Conservation (phyloP, 2,113 vertebrate genomes). For the Phalacrocorax pelagicus region DNA sequence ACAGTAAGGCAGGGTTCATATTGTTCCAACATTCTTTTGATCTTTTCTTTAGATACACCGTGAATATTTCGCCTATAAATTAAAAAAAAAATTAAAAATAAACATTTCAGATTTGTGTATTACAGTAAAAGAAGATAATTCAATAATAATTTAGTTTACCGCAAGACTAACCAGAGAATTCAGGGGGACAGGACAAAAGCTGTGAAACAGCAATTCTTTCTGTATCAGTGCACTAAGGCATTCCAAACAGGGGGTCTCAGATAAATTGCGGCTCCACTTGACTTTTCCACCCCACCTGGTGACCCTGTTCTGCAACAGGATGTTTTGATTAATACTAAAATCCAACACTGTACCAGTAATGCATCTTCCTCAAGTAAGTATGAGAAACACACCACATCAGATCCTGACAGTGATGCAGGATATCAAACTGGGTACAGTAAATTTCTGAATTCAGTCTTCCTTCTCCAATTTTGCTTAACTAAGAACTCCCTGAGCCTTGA, state of each 20-base stretch:
- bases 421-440: background rate
- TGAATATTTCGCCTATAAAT: slow-evolving; percentile 85
- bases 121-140: background rate
- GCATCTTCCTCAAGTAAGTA: background rate
- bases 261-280: background rate
- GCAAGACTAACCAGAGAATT: background rate
- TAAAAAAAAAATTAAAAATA: background rate
- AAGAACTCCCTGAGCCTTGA: background rate
- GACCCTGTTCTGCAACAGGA: background rate
- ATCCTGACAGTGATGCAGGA: background rate
- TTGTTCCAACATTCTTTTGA: slow-evolving; percentile 86
- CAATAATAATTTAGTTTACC: background rate
- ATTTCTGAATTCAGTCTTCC: background rate
- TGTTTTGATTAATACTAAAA: background rate
- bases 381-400: background rate
- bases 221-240: background rate
- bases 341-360: background rate
- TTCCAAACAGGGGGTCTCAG: background rate
- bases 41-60: slow-evolving; percentile 86
- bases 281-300: background rate
- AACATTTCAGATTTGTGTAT: background rate
- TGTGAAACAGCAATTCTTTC: background rate
- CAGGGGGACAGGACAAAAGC: background rate
- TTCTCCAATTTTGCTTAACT: background rate
- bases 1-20: slow-evolving; percentile 87